These are phyloP conservation scores for Centropristis striata DNA, from an alignment of 2,113 vertebrate species.

Conservation along the genomic window DNA sequence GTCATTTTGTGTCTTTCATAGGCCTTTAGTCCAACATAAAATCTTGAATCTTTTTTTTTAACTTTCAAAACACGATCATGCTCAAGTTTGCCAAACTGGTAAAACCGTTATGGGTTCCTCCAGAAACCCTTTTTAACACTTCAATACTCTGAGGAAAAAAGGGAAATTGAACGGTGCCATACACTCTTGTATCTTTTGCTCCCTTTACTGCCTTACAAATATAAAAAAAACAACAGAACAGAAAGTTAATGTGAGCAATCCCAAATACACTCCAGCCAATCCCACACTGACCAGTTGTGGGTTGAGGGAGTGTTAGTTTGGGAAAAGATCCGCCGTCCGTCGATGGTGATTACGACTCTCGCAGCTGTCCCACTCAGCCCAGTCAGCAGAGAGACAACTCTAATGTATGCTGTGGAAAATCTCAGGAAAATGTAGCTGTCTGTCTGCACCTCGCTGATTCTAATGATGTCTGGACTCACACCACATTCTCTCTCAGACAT, in stretches of 20 bases:
- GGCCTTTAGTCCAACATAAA: too few relatives aligned
- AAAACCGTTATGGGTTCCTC: too few relatives aligned
- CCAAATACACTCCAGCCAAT: conserved; percentile 2
- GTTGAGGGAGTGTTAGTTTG: conserved; percentile 5
- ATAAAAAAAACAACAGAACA: not conserved
- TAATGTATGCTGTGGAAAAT: conserved; percentile 21
- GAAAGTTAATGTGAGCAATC: not conserved
- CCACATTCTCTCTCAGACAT: conserved; percentile 39
- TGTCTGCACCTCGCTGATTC: conserved; percentile 45
- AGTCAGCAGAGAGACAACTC: conserved; percentile 33
- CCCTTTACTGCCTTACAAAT: not conserved
- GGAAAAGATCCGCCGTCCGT: conserved; percentile 20
- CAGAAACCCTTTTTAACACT: too few relatives aligned
- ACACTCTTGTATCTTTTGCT: not conserved
- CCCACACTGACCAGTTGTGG: conserved; percentile 29
- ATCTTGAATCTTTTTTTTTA: too few relatives aligned
- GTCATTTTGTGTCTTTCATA: too few relatives aligned
- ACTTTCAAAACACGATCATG: too few relatives aligned
- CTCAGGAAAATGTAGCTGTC: conserved; percentile 34
- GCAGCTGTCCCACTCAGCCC: conserved; percentile 74
- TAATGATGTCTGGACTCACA: conserved; percentile 25
- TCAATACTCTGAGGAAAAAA: too few relatives aligned
- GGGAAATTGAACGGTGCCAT: not conserved
- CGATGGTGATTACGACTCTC: conserved; percentile 47
- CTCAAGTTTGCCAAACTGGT: too few relatives aligned